A percentile compares a stretch with the other conserved stretches of the same genome.
phyloP scores from a whole-genome alignment of 1,140 invertebrate genomes.

The Tetranychus urticae region DNA sequence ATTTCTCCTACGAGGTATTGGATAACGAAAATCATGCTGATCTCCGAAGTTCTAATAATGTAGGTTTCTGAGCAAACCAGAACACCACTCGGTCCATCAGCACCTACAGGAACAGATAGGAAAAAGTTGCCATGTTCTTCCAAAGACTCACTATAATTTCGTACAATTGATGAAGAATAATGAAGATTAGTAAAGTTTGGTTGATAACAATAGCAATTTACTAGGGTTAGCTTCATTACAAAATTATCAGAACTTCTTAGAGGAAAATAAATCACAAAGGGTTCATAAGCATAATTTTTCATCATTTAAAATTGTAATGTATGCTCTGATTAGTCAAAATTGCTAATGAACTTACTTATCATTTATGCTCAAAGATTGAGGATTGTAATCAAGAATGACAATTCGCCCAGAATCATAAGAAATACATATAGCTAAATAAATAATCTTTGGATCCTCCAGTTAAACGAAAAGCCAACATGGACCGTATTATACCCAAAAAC shows the following conservation, averaged over 20 bases:
- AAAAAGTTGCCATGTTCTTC: constrained; percentile 97
- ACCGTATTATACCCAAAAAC: constrained; percentile 84
- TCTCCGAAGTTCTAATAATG: constrained; percentile 94
- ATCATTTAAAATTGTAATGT: too few relatives aligned
- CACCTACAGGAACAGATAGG: constrained; percentile 65
- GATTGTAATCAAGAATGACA: constrained; percentile 91
- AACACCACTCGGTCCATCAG: constrained; percentile 93
- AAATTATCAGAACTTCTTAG: background rate
- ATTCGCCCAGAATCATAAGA: constrained; percentile 95
- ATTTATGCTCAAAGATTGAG: constrained; percentile 94
- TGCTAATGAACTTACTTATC: constrained; percentile 43
- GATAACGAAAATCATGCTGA: constrained; percentile 94
- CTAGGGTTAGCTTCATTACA: background rate
- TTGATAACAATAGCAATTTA: too few relatives aligned
- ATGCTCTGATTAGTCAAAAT: background rate
- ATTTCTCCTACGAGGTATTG: constrained; percentile 86
- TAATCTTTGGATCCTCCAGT: constrained; percentile 92
- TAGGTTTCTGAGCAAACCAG: constrained; percentile 99
- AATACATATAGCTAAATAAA: constrained; percentile 31
- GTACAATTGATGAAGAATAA: constrained; percentile 94
- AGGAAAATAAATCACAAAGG: background rate
- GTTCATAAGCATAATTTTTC: background rate
- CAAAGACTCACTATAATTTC: constrained; percentile 92
- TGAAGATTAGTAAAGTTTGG: constrained; percentile 33
- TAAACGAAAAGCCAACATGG: constrained; percentile 80